phyloP scores from a whole-genome alignment of 2,888 invertebrate genomes.

The Amphipyra berbera region DNA sequence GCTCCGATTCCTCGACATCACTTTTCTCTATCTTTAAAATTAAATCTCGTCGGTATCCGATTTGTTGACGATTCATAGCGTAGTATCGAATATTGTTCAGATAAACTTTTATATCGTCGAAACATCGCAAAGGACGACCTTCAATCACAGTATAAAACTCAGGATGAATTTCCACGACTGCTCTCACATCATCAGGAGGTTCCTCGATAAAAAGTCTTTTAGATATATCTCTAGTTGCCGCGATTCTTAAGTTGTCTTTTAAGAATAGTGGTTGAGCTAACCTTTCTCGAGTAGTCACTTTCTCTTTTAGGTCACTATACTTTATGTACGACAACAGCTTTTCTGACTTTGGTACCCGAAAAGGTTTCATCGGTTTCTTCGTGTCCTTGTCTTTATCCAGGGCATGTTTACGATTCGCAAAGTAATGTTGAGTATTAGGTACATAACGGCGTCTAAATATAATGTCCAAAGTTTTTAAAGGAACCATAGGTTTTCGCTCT shows the following conservation, averaged over 20 bases:
- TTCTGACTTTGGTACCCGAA: constrained; percentile 80
- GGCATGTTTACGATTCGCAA: constrained; percentile 81
- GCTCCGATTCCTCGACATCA: constrained; percentile 73
- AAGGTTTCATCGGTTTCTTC: constrained; percentile 72
- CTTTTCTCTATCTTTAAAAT: constrained; percentile 79
- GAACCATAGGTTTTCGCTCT: constrained; percentile 81
- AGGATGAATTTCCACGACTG: constrained; percentile 91
- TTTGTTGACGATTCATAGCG: constrained; percentile 86
- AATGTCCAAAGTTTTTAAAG: constrained; percentile 82
- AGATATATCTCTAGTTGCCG: constrained; percentile 88
- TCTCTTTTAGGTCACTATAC: constrained; percentile 83
- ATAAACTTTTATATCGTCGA: constrained; percentile 90
- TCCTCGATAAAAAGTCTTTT: constrained; percentile 89
- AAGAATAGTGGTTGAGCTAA: constrained; percentile 75
- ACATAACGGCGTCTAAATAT: constrained; percentile 85
- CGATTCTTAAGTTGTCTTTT: constrained; percentile 82
- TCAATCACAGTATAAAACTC: constrained; percentile 91
- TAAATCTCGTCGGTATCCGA: constrained; percentile 83
- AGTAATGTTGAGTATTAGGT: constrained; percentile 85
- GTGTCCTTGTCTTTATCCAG: constrained; percentile 58
- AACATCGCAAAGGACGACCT: constrained; percentile 90
- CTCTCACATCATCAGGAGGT: constrained; percentile 87
- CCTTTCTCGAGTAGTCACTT: constrained; percentile 69
- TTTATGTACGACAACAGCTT: constrained; percentile 84
- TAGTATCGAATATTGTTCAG: constrained; percentile 87